phyloP scores from a whole-genome alignment of 2,888 invertebrate species.

The Lumbricus terrestris region DNA sequence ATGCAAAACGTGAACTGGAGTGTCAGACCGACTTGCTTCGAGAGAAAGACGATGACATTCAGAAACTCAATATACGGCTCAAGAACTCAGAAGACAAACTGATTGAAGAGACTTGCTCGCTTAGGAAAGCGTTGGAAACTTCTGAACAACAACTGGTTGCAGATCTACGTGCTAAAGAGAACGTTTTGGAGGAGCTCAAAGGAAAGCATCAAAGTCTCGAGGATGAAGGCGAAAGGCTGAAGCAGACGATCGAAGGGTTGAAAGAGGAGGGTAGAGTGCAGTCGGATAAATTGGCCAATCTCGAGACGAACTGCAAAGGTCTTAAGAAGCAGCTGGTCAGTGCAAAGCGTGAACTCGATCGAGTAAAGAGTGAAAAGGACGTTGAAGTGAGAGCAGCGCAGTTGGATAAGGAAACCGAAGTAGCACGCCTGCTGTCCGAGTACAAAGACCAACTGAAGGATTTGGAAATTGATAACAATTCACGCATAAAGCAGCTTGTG shows the following conservation, averaged over 20 bases:
- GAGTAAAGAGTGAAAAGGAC: background rate
- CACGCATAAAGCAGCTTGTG: conserved; percentile 10
- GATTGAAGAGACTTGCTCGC: background rate
- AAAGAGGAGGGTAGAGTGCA: background rate
- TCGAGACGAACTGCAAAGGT: background rate
- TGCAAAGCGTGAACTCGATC: conserved; percentile 9
- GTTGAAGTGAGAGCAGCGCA: background rate
- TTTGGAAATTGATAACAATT: conserved; percentile 11
- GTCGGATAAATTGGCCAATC: background rate
- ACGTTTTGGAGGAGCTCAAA: background rate
- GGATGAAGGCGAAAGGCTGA: background rate
- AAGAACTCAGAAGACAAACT: background rate
- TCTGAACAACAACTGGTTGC: background rate
- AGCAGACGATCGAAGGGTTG: background rate
- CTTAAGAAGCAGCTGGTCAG: background rate
- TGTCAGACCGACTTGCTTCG: background rate
- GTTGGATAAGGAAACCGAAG: background rate
- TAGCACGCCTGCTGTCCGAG: background rate
- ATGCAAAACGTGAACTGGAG: background rate
- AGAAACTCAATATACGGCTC: background rate
- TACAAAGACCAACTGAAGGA: conserved; percentile 11
- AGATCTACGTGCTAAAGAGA: background rate
- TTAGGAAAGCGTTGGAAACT: background rate
- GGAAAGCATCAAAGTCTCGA: background rate
- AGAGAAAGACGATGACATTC: background rate